Percentiles rank a stretch among this genome's conserved stretches.
Evolutionary conservation across 2,797 vertebrate species (phyloP).

Genomic region (Pseudomugil gertrudae): DNA sequence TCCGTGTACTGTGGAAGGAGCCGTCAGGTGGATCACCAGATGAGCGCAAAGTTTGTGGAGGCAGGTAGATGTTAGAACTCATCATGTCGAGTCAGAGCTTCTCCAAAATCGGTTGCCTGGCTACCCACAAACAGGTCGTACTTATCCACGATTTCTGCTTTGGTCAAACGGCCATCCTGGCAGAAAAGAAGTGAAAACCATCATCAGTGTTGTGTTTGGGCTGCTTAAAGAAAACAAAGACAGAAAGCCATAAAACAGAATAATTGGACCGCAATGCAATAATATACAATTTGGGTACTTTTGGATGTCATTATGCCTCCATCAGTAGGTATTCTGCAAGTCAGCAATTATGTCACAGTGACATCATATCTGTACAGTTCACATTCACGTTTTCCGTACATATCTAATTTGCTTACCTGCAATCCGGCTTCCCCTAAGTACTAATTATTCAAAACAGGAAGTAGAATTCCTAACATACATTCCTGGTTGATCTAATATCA

Average conservation of each 20-base stretch:
- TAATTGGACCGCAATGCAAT: not conserved
- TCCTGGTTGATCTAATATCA: not conserved
- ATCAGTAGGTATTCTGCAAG: not conserved
- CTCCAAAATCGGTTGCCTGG: constrained; percentile 98
- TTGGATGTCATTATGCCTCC: not conserved
- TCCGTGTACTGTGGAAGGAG: constrained; percentile 24
- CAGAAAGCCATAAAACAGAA: not conserved
- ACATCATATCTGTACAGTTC: not conserved
- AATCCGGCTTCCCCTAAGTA: not conserved
- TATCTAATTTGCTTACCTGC: not conserved
- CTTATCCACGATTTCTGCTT: constrained; percentile 94
- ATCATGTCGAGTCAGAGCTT: constrained; percentile 94
- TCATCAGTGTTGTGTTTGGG: not conserved
- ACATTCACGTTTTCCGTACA: not conserved
- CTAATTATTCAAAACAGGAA: not conserved
- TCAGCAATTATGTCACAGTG: not conserved
- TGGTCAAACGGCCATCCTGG: constrained; percentile 92
- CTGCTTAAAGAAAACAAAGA: not conserved
- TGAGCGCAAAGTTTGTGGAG: constrained; percentile 62
- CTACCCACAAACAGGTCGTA: constrained; percentile 98
- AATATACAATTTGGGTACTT: not conserved
- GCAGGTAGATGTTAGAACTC: constrained; percentile 84
- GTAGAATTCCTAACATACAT: not conserved
- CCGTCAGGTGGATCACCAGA: constrained; percentile 39
- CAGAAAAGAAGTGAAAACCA: constrained; percentile 15